Evolutionary conservation across 2,888 invertebrate species (phyloP).

Genomic region (Ferdinandea cuprea): DNA sequence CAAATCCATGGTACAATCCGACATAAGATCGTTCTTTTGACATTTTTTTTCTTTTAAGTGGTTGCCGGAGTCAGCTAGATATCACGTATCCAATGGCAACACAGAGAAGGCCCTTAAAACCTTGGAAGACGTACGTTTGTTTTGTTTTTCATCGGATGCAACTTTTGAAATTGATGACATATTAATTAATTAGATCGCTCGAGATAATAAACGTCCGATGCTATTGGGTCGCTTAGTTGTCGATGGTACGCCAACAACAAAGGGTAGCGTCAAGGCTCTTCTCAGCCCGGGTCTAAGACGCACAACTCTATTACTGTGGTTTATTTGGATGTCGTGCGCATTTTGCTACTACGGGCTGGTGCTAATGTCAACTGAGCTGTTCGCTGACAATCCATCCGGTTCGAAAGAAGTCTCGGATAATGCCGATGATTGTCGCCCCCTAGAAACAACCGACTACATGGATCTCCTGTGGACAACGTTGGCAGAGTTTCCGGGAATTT

Average conservation of each 20-base stretch:
- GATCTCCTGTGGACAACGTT: slow-evolving; percentile 96
- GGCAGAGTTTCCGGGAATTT: slow-evolving; percentile 96
- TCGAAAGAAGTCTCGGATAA: slow-evolving; percentile 75
- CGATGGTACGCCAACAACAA: slow-evolving; percentile 86
- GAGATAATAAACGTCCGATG: slow-evolving; percentile 95
- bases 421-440: slow-evolving; percentile 87
- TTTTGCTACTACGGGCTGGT: slow-evolving; percentile 98
- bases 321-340: slow-evolving; percentile 97
- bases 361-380: slow-evolving; percentile 96
- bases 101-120: slow-evolving; percentile 93
- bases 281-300: slow-evolving; percentile 90
- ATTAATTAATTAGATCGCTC: slow-evolving; percentile 89
- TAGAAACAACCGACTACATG: slow-evolving; percentile 94
- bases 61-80: slow-evolving; percentile 96
- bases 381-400: slow-evolving; percentile 81
- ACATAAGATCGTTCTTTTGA: too few species aligned
- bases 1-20: too few species aligned
- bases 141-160: too few species aligned
- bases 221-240: slow-evolving; percentile 92
- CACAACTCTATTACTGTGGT: slow-evolving; percentile 95
- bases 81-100: slow-evolving; percentile 93
- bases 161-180: too few species aligned
- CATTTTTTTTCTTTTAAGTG: slow-evolving; percentile 84
- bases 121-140: slow-evolving; percentile 86
- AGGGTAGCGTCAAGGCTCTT: slow-evolving; percentile 88